Evolutionary conservation across 2,888 invertebrate species (phyloP), one percentile per base, ranked within the genome.

Genomic region (Gibbula magus): DNA sequence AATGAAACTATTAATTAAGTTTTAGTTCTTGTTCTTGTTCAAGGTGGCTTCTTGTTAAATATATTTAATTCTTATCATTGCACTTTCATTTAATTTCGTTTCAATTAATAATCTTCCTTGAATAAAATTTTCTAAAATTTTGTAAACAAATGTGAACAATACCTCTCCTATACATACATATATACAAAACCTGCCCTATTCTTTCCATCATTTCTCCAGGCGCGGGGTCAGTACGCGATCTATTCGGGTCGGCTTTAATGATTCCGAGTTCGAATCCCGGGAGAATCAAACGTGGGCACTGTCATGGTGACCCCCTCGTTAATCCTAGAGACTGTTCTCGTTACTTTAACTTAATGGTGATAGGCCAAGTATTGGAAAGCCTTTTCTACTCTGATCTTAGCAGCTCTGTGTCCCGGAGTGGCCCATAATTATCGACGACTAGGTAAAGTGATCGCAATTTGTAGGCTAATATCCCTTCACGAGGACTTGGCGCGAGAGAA

Each of bases 381-480:
- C 70, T 70, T 35, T 32, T 25, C 35, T 35, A 70, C 70, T 70
- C 70, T 70, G 70, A 70, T 70, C 70, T 70, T 20, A 32, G 32
- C 4, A 32, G 70, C 29, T 70, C 35, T 39, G 39, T 18, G 70
- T 10, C 35, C 70, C 20, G 39, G 22, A 20, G 70, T 70, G 70
- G 39, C 70, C 8, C 29, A 70, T 70, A 20, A 70, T 35, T 70
- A 70, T 70, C 39, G 70, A 70, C 70, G 35, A 70, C 29, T 70
- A 70, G 70, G 70, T 70, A 70, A 70, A 70, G 70, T 70, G 70
- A 70, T 70, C 70, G 70, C 70, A 70, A 70, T 70, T 70, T 70
- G 70, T 70, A 70, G 70, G 70, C 70, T 70, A 70, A 70, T 70
- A 70, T 70, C 35, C 70, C 22, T 25, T 61, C 61, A 29, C 25